These are phyloP conservation scores for Xenotilapia longispinis DNA, from an alignment of 2,113 vertebrate species.

Conservation along the genomic window DNA sequence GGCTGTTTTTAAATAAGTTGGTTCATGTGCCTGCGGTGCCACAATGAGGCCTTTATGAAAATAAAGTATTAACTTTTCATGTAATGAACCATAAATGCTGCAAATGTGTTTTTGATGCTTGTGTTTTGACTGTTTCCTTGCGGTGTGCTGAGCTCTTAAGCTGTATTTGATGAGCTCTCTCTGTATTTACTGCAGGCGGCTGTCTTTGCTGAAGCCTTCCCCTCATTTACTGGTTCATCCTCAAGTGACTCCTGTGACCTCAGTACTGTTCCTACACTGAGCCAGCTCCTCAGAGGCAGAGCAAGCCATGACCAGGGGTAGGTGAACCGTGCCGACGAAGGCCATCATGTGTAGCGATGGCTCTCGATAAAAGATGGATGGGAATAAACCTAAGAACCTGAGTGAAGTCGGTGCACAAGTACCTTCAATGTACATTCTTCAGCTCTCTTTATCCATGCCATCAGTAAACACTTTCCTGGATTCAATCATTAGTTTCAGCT, in stretches of 20 bases:
- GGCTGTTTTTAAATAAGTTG: neutral
- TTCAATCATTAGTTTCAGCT: neutral
- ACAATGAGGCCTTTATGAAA: neutral
- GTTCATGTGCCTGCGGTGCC: neutral
- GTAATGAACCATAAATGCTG: neutral
- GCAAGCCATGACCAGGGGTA: conserved; percentile 51
- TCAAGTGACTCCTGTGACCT: conserved; percentile 1
- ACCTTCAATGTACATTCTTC: neutral
- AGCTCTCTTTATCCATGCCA: neutral
- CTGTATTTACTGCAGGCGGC: conserved; percentile 32
- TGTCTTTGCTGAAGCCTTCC: conserved; percentile 65
- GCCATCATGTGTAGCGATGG: fast-evolving
- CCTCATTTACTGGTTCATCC: conserved; percentile 7
- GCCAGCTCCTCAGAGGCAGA: conserved; percentile 48
- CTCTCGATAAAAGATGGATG: neutral
- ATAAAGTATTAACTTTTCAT: neutral
- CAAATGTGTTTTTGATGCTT: neutral
- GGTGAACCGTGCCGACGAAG: neutral
- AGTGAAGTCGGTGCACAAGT: neutral
- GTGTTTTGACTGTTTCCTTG: neutral
- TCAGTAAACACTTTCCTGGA: neutral
- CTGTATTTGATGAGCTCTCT: neutral
- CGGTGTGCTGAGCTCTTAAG: neutral
- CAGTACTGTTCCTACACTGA: conserved; percentile 52
- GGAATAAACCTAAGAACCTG: neutral